Percentiles rank a stretch among this genome's conserved stretches.
These are phyloP conservation scores for Calliphora vomitoria DNA, from an alignment of 2,888 invertebrate species.

Conservation along the genomic window DNA sequence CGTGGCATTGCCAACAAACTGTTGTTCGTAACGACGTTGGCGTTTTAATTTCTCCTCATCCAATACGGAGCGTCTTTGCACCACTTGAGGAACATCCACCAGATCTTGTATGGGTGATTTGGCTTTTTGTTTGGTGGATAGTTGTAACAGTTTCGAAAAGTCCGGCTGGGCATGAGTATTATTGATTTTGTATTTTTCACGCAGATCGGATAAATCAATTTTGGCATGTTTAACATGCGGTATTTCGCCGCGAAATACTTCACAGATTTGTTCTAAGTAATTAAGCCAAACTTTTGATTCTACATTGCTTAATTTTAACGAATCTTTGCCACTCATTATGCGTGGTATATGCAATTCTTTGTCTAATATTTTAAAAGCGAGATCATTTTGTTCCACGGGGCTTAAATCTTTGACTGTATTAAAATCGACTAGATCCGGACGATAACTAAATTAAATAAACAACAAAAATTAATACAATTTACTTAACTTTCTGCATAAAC, in stretches of 20 bases:
- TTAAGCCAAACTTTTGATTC: constrained; percentile 87
- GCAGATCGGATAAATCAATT: constrained; percentile 86
- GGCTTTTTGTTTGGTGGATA: constrained; percentile 81
- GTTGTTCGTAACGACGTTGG: constrained; percentile 81
- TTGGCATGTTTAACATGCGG: constrained; percentile 92
- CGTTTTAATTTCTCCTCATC: constrained; percentile 84
- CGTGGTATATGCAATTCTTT: constrained; percentile 91
- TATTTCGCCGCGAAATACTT: constrained; percentile 95
- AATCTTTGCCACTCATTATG: constrained; percentile 92
- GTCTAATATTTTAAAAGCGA: constrained; percentile 94
- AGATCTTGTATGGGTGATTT: constrained; percentile 84
- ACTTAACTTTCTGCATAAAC: background rate
- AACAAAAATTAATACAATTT: background rate
- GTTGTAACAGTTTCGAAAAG: constrained; percentile 82
- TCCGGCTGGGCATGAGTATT: constrained; percentile 81
- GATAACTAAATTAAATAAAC: constrained; percentile 88
- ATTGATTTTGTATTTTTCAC: constrained; percentile 82
- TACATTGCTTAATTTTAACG: constrained; percentile 80
- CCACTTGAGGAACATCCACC: constrained; percentile 80
- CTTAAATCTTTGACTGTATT: constrained; percentile 88
- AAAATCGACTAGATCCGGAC: constrained; percentile 95
- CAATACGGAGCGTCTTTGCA: constrained; percentile 81
- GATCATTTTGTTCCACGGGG: constrained; percentile 89
- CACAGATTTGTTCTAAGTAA: constrained; percentile 95
- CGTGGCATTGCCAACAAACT: constrained; percentile 75